A percentile compares a stretch with the other conserved stretches of the same genome.
These are phyloP conservation scores for Candidula unifasciata DNA, from an alignment of 2,888 invertebrate species.

Conservation along the genomic window DNA sequence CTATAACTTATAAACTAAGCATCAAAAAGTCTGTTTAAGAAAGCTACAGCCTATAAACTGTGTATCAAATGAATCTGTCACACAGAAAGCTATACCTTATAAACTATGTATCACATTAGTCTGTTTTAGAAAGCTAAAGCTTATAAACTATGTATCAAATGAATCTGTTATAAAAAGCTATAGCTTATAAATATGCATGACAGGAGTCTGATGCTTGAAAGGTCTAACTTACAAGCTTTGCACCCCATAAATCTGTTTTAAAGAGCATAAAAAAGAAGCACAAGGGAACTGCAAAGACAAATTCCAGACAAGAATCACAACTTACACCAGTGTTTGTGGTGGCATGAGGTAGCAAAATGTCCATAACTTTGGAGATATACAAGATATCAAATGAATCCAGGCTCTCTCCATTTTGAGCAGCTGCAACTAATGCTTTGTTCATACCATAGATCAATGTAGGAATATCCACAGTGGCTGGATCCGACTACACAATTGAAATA, in stretches of 20 bases:
- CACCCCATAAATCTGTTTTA: background rate
- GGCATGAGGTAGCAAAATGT: conserved; percentile 33
- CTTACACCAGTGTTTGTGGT: conserved; percentile 15
- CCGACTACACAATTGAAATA: conserved; percentile 16
- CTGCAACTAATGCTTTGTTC: conserved; percentile 37
- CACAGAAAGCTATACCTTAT: no score
- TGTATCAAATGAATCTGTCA: no score
- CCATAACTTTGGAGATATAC: conserved; percentile 44
- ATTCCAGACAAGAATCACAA: background rate
- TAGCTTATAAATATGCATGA: no score
- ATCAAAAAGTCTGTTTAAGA: no score
- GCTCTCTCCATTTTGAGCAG: conserved; percentile 22
- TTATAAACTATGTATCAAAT: no score
- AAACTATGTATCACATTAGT: no score
- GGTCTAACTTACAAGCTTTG: background rate
- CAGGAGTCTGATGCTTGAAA: no score
- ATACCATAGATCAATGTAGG: conserved; percentile 23
- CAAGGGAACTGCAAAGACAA: background rate
- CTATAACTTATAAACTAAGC: no score
- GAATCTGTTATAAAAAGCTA: no score
- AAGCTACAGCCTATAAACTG: no score
- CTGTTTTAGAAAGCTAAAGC: no score
- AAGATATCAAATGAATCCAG: conserved; percentile 47
- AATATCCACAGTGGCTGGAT: conserved; percentile 17
- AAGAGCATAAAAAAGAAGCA: background rate